Base-by-base conservation (phyloP, 2,888 invertebrate species). In the Diaperis boleti region DNA sequence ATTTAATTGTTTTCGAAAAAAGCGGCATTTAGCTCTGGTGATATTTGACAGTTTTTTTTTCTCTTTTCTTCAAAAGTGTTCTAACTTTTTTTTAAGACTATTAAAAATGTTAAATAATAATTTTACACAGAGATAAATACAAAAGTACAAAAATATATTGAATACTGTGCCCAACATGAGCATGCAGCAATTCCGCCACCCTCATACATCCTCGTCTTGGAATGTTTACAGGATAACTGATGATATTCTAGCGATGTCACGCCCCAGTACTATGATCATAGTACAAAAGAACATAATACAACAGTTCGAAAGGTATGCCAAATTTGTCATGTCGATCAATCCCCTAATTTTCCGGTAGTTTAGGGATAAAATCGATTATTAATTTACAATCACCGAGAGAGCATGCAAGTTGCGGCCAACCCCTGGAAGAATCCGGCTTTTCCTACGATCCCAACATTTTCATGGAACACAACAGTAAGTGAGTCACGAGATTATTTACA, bases 161-260 rank as follows among this genome's bases (percentile, higher is more conserved):
- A n/a, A n/a, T n/a, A n/a, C n/a, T n/a, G n/a, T n/a, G n/a, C n/a
- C n/a, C n/a, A n/a, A n/a, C n/a, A n/a, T n/a, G n/a, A n/a, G n/a
- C n/a, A n/a, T n/a, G n/a, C n/a, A n/a, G n/a, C n/a, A n/a, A n/a
- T n/a, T n/a, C n/a, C n/a, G n/a, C n/a, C n/a, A n/a, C n/a, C n/a
- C n/a, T n/a, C n/a, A n/a, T n/a, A n/a, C n/a, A n/a, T n/a, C n/a
- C n/a, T n/a, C n/a, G n/a, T 41, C 7, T 20, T 1, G 20, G 17
- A 42, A 33, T 39, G 14, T 49, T 54, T 82, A 13, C 83, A 94
- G 95, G 95, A 89, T 95, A 70, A 95, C 94, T 3, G 91, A 93
- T 69, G 90, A 94, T 76, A 91, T 95, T 70, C 81, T 95, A 74
- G 95, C 95, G 78, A 95, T 94, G 94, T 90, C 94, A 60, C 88